A percentile compares a stretch with the other conserved stretches of the same genome.
phyloP scores from a whole-genome alignment of 2,113 vertebrate genomes.

The Eira barbara region DNA sequence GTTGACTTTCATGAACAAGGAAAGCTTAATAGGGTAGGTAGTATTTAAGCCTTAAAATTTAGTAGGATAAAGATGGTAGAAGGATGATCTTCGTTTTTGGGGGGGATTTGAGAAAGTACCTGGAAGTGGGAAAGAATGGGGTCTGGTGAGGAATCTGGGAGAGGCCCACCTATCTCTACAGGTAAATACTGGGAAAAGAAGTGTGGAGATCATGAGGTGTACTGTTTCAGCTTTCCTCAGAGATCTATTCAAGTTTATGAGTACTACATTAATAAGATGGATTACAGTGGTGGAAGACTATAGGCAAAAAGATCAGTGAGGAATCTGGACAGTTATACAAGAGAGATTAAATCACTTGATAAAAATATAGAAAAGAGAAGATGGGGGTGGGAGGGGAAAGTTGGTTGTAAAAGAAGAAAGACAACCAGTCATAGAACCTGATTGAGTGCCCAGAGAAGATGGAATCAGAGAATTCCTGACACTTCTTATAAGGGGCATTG shows the following conservation, averaged over 20 bases:
- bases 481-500: neutral
- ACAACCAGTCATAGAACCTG: neutral
- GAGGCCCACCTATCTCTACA: neutral
- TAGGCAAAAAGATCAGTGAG: neutral
- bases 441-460: neutral
- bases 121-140: neutral
- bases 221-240: neutral
- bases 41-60: neutral
- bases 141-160: neutral
- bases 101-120: neutral
- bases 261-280: neutral
- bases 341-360: neutral
- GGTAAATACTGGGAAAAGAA: neutral
- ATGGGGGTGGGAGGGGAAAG: neutral
- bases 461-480: neutral
- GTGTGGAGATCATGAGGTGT: neutral
- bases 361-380: neutral
- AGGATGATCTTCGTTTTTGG: neutral
- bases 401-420: neutral
- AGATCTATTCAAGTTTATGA: conserved; percentile 23
- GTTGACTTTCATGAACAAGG: neutral
- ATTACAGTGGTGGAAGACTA: neutral
- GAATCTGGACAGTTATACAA: conserved; percentile 27
- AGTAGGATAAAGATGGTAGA: neutral
- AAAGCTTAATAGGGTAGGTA: neutral